Base-by-base conservation (phyloP, 2,797 vertebrate genomes). In the Delichon dasypus region DNA sequence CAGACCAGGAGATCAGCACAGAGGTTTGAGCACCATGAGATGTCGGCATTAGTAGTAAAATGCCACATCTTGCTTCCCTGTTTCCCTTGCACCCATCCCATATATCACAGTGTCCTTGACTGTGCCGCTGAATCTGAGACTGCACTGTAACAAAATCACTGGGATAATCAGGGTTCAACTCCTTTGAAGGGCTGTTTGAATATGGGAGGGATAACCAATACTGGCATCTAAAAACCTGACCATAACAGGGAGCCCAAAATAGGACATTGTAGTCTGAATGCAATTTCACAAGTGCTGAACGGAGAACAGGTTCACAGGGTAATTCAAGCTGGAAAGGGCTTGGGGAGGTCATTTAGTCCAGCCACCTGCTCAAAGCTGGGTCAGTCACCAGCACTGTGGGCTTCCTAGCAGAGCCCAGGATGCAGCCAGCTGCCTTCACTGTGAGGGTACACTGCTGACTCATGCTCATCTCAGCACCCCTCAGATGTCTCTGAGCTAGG, bases 211-310 rank as follows among this genome's bases (percentile, higher is more conserved):
- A 42, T 45, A 68, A 62, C 11, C 13, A 88, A 36, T 17, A 66
- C 0, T 13, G 26, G 26, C 40, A 81, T 51, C 25, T 70, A 54
- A 73, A 83, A 73, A 29, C 26, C 45, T 66, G 16, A 51, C 61
- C n/a, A 51, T 50, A 75, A 51, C 4, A 2, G 21, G 13, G 40
- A 85, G 13, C 36, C 48, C 48, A 36, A 50, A 93, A 8, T 14
- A 72, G 38, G 54, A 65, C 16, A 15, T 7, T 0, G 0, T 42
- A 75, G 15, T 53, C 30, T 1, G 3, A 64, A 51, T 30, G 27
- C 29, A 57, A 13, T 54, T 22, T 68, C 22, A 11, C 30, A 54
- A 57, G 3, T 44, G 44, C 16, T 71, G 40, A 70, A 70, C 1
- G 68, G 45, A 87, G 40, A 83, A 42, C 10, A 58, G 40, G 13